Evolutionary conservation across 2,113 vertebrate species (phyloP), one percentile per base, ranked within the genome.

Genomic region (Amblyornis subalaris): DNA sequence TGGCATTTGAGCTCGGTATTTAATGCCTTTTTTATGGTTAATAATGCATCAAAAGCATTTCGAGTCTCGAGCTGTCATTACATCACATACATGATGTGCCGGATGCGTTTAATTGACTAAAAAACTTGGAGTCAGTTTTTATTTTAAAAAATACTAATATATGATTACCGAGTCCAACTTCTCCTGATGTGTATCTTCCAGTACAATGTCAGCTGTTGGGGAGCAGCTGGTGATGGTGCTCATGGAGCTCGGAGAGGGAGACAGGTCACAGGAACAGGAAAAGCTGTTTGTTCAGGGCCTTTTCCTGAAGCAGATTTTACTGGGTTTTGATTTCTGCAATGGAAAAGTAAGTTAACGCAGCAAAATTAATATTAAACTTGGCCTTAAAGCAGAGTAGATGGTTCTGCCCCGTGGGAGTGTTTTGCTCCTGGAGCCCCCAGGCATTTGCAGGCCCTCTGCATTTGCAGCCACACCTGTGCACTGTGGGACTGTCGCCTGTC

Each of bases 11-110:
- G 97, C 95, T 94, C 92, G 42, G 96, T 97, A 98, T 98, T 97
- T 97, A 98, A 98, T 98, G 96, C 97, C 96, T 97, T 98, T 98
- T 98, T 98, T 98, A 97, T 97, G 96, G 97, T 98, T 97, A 97
- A 97, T 97, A 98, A 98, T 98, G 97, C 97, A 98, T 97, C 98
- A 98, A 97, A 97, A 98, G 95, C 97, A 95, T 97, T 97, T 95
- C 15, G 71, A 90, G 95, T 96, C 97, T 97, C 55, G 93, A 96
- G 95, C 97, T 98, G 97, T 97, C 97, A 97, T 98, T 97, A 97
- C 97, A 95, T 97, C 97, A 97, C 97, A 96, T 87, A 76, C 85
- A 82, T 97, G 97, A 98, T 97, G 95, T 96, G 96, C 95, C 31
- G 94, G 90, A 88, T 95, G 96, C 74, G 55, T 98, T 97, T 97